Base-by-base conservation (phyloP, 2,113 vertebrate genomes). In the Promerops cafer region DNA sequence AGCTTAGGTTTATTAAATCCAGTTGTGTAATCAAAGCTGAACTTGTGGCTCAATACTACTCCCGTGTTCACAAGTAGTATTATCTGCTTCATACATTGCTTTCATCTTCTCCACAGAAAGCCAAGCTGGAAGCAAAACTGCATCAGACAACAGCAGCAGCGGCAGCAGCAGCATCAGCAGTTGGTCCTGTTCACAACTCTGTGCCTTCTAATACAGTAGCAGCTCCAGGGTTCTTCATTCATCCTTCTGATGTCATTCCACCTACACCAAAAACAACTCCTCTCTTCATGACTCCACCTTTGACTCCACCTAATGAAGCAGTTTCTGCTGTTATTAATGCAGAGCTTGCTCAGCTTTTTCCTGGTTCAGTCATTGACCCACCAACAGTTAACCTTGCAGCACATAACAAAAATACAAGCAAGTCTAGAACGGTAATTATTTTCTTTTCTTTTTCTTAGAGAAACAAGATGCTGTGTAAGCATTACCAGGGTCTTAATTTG, bases 261-360 rank as follows among this genome's bases (percentile, higher is more conserved):
- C 99, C 99, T 11, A 99, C 99, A 56, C 99, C 99, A 66, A 99
- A 99, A 98, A 99, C 99, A 93, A 99, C 99, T 14, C 99, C 99
- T 35, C 98, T 99, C 17, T 99, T 99, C 97, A 99, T 99, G 99
- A 99, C 99, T 69, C 99, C 99, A 27, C 99, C 99, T 81, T 98
- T 99, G 74, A 99, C 99, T 3, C 99, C 99, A 7, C 99, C 99
- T 69, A 99, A 99, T 47, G 99, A 99, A 97, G 98, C 98, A 7
- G 99, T 99, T 87, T 99, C 99, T 8, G 99, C 99, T 27, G 99
- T 99, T 96, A 99, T 99, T 92, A 99, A 99, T 91, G 99, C 99
- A 4, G 99, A 99, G 95, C 98, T 99, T 96, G 99, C 99, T 89
- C 99, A 99, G 91, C 98, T 99, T 90, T 99, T 99, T 87, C 99